Conservation (phyloP, 2,888 invertebrate species). For the Marronus borbonicus region DNA sequence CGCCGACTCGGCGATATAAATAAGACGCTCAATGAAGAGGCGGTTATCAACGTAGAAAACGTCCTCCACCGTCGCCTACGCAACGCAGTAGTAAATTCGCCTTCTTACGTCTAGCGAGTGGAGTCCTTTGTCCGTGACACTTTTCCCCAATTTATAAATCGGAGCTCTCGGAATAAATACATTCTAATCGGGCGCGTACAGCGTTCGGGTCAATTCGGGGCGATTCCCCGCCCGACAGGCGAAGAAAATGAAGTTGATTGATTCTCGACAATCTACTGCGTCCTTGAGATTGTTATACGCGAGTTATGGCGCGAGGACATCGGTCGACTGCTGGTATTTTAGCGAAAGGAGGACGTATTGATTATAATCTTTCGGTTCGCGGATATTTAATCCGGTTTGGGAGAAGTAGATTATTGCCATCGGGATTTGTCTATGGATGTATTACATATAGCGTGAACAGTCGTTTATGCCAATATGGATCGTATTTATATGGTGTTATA, state of each 20-base stretch:
- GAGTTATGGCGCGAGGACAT: not conserved
- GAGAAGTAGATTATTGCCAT: not conserved
- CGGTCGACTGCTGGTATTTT: too few relatives aligned
- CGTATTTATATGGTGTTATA: too few relatives aligned
- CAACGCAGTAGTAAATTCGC: slow-evolving; percentile 32
- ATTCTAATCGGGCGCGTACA: slow-evolving; percentile 34
- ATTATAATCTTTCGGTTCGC: too few relatives aligned
- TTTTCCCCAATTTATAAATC: slow-evolving; percentile 42
- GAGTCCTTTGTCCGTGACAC: slow-evolving; percentile 43
- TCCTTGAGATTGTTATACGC: slow-evolving; percentile 20
- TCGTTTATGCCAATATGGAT: too few relatives aligned
- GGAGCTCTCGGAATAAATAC: slow-evolving; percentile 33
- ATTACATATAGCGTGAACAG: too few relatives aligned
- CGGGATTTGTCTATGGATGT: too few relatives aligned
- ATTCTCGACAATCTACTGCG: slow-evolving; percentile 36
- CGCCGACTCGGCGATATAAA: not conserved
- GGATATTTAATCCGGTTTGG: not conserved
- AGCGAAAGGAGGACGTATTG: too few relatives aligned
- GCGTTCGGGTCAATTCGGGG: slow-evolving; percentile 24
- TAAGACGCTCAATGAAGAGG: not conserved
- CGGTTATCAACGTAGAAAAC: not conserved
- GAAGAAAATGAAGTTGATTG: slow-evolving; percentile 28
- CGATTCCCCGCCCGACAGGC: not conserved
- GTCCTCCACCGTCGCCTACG: not conserved
- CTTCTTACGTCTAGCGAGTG: slow-evolving; percentile 37